These are phyloP conservation scores for Daubentonia madagascariensis DNA, from an alignment of 2,113 vertebrate genomes.

Conservation along the genomic window DNA sequence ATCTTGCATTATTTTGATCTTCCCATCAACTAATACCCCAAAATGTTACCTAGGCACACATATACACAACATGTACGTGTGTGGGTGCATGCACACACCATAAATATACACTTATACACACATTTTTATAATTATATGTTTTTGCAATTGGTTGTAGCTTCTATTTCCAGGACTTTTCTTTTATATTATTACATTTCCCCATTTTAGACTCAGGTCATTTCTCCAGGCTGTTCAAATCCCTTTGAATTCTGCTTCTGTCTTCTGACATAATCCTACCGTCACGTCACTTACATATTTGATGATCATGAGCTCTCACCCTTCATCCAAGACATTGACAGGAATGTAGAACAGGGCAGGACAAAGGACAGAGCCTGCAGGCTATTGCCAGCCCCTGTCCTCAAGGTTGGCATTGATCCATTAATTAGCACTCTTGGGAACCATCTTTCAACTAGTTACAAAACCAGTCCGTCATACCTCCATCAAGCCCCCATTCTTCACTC, in stretches of 20 bases:
- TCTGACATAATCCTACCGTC: neutral
- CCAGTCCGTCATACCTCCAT: neutral
- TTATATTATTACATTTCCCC: neutral
- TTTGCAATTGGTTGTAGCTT: neutral
- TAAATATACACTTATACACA: accelerated
- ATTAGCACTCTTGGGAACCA: neutral
- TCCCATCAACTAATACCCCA: neutral
- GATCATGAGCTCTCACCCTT: neutral
- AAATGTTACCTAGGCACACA: neutral
- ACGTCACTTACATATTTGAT: neutral
- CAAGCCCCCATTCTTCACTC: neutral
- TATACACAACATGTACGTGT: neutral
- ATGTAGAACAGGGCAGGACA: neutral
- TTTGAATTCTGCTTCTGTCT: conserved; percentile 30
- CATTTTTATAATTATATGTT: neutral
- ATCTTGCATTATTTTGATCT: neutral
- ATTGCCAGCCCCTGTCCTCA: neutral
- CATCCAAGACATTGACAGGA: neutral
- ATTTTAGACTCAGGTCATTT: neutral
- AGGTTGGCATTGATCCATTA: neutral
- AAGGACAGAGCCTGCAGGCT: neutral
- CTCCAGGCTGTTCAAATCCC: neutral
- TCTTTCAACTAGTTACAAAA: conserved; percentile 26
- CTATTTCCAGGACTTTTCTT: neutral
- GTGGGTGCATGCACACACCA: accelerated